Base-by-base conservation (phyloP, 2,797 vertebrate genomes). In the Melanotaenia nigrans region DNA sequence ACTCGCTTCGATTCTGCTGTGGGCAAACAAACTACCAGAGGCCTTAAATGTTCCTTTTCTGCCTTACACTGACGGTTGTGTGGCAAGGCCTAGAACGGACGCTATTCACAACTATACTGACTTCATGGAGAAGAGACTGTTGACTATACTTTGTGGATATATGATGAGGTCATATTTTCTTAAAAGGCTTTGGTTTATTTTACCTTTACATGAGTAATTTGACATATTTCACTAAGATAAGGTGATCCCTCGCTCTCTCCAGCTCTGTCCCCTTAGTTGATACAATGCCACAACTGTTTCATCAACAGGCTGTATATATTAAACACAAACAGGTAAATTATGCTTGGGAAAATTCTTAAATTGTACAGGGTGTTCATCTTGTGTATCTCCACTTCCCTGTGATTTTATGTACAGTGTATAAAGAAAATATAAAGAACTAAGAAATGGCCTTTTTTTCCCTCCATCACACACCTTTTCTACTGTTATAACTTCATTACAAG, bases 331-430 rank as follows among this genome's bases (percentile, higher is more conserved):
- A 91, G 87, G 92, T 94, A 76, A 85, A 35, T 78, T 66, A 92
- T 95, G 93, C 91, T 95, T 95, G 87, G 88, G 93, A 92, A 93
- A 92, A 93, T 87, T 92, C 47, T 92, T 92, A 92, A 92, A 81
- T 90, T 92, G 94, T 96, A 96, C 93, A 93, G 94, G 90, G 92
- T 92, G 93, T 93, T 89, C 84, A 95, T 96, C 80, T 95, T 95
- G 77, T 95, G 77, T 95, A 95, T 91, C 92, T 90, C 85, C 88
- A 87, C 87, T 75, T 75, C 67, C 61, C 77, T 85, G 89, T 90
- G 91, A 90, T 90, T 93, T 91, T 87, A 88, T 94, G 92, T 92
- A 93, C 91, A 93, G 91, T 91, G 93, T 94, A 91, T 93, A 94
- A 93, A 93, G 85, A 90, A 87, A 69, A 82, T 87, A 91, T 90